Evolutionary conservation across 2,888 invertebrate genomes (phyloP).

Genomic region (Perdita meconis): DNA sequence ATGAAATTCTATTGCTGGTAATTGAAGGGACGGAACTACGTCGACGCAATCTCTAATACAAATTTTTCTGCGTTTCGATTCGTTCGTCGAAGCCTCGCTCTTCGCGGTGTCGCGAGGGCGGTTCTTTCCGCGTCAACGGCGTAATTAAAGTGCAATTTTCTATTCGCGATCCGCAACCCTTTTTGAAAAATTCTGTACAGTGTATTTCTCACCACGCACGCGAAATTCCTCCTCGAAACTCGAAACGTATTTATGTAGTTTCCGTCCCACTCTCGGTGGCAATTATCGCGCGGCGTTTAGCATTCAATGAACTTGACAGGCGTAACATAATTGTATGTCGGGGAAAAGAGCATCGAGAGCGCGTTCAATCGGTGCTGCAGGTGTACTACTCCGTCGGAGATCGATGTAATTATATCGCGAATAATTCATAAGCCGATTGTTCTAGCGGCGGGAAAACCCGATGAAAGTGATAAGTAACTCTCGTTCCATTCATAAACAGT

Average conservation of each 20-base stretch:
- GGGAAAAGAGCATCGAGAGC: slow-evolving; percentile 20
- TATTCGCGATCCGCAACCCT: no score
- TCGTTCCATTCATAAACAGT: slow-evolving; percentile 32
- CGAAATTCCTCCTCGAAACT: slow-evolving; percentile 15
- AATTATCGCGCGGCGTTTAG: slow-evolving; percentile 48
- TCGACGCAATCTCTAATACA: not conserved
- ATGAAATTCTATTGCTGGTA: slow-evolving; percentile 16
- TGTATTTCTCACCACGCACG: slow-evolving; percentile 2
- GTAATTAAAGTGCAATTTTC: no score
- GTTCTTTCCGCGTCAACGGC: no score
- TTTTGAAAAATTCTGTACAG: no score
- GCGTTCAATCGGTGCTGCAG: slow-evolving; percentile 34
- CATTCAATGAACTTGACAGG: slow-evolving; percentile 49
- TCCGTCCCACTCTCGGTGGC: slow-evolving; percentile 12
- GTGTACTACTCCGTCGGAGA: slow-evolving; percentile 34
- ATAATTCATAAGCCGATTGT: slow-evolving; percentile 63
- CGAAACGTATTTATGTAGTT: slow-evolving; percentile 3
- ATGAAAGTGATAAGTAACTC: slow-evolving; percentile 52
- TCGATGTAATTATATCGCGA: slow-evolving; percentile 56
- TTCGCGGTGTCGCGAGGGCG: no score
- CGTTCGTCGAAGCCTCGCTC: not conserved
- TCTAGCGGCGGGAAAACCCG: slow-evolving; percentile 30
- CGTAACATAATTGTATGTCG: slow-evolving; percentile 22
- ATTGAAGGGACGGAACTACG: not conserved
- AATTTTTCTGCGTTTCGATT: not conserved